Evolutionary conservation across 2,113 vertebrate genomes (phyloP), one percentile per base, ranked within the genome.

Genomic region (Marmota flaviventris): DNA sequence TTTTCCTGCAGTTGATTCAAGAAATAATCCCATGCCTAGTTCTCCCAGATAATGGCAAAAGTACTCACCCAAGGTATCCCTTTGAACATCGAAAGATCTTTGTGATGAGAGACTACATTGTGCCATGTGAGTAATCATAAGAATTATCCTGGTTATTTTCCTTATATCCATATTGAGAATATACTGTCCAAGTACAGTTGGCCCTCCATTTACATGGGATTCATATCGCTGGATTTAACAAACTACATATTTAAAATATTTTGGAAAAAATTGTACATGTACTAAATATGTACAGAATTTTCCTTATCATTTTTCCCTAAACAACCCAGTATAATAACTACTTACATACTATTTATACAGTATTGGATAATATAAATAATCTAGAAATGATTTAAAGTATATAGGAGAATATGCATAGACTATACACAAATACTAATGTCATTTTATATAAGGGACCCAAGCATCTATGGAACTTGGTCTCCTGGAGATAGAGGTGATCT

Each of bases 21-120:
- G 27, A 83, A 91, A n/a, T 42, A 86, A 63, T 42, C 24, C 72
- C 58, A 96, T 81, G 56, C 22, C 20, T 22, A 88, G 8, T 90
- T 88, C 81, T 95, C 56, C 65, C 32, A 85, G n/a, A 32, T 77
- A 79, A 76, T 5, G 48, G 67, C 34, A 77, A 82, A 88, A 34
- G 56, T 72, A 79, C 56, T 37, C 24, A 58, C 0, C 22, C 12
- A 79, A 34, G 22, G 29, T 5, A 3, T 81, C 29, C 67, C 48
- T 72, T 25, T 65, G 39, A 37, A 81, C 29, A 89, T n/a, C 73
- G 29, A 88, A 83, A 97, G 73, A 89, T 75, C 51, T 63, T n/a
- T 84, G 45, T 22, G 37, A 91, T 17, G 37, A 86, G 0, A 79
- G 83, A 73, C 48, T 5, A 2, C 24, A 70, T n/a, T 70, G 8